phyloP scores from a whole-genome alignment of 2,113 vertebrate genomes.

The Saimiri boliviensis region DNA sequence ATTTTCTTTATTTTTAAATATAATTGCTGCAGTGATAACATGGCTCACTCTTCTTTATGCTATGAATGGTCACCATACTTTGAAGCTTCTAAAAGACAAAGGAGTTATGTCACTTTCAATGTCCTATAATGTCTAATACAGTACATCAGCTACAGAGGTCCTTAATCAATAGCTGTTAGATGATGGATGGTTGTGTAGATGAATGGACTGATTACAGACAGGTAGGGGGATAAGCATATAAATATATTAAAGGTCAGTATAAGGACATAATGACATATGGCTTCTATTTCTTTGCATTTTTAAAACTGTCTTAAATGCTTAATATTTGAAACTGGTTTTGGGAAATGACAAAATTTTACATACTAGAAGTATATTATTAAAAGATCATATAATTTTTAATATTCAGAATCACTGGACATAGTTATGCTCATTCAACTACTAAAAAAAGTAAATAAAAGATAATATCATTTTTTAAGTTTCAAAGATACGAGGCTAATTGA shows the following conservation, averaged over 20 bases:
- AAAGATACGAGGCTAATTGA: neutral
- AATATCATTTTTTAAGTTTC: slow-evolving; percentile 24
- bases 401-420: neutral
- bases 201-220: neutral
- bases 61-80: neutral
- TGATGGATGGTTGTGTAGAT: neutral
- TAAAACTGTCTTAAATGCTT: neutral
- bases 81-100: slow-evolving; percentile 1
- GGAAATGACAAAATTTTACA: neutral
- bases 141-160: neutral
- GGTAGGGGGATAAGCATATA: neutral
- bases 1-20: slow-evolving; percentile 32
- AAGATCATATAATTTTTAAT: neutral
- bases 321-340: neutral
- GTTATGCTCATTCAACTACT: neutral
- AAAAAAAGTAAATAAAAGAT: neutral
- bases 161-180: neutral
- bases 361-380: neutral
- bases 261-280: neutral
- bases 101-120: neutral
- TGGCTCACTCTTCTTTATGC: neutral
- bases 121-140: neutral
- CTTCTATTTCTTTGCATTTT: slow-evolving; percentile 13
- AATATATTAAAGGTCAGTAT: neutral
- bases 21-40: neutral